phyloP scores from a whole-genome alignment of 1,140 invertebrate genomes.

The Lamellibrachia luymesi region DNA sequence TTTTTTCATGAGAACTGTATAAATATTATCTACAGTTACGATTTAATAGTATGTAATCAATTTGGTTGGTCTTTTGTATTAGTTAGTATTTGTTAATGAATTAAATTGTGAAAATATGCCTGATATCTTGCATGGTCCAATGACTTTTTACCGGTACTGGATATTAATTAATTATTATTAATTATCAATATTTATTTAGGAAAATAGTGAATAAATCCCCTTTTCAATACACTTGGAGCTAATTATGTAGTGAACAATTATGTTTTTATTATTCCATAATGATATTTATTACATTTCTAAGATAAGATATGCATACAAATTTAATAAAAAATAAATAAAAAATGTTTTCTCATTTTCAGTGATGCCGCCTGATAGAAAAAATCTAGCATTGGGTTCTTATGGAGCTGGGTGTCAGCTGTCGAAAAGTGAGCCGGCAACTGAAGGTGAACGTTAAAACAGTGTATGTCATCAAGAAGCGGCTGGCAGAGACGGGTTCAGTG shows the following conservation, averaged over 20 bases:
- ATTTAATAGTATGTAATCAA: constrained; percentile 10
- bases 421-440: constrained; percentile 1
- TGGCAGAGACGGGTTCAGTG: constrained; percentile 4
- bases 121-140: constrained; percentile 16
- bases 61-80: constrained; percentile 7
- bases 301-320: constrained; percentile 1
- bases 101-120: constrained; percentile 19
- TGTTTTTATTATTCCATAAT: constrained; percentile 3
- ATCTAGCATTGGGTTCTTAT: background rate
- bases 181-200: constrained; percentile 12
- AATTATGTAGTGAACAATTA: constrained; percentile 3
- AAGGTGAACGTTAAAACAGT: constrained; percentile 2
- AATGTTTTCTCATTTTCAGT: constrained; percentile 7
- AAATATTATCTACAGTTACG: background rate
- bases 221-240: background rate
- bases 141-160: background rate
- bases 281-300: background rate
- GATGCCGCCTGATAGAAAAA: constrained; percentile 6
- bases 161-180: constrained; percentile 20
- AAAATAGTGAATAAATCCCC: constrained; percentile 10
- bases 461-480: constrained; percentile 6
- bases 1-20: background rate
- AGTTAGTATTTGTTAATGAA: constrained; percentile 13
- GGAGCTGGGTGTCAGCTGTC: constrained; percentile 3
- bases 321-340: constrained; percentile 14